Evolutionary conservation across 2,797 vertebrate genomes (phyloP).

Genomic region (Paguma larvata): DNA sequence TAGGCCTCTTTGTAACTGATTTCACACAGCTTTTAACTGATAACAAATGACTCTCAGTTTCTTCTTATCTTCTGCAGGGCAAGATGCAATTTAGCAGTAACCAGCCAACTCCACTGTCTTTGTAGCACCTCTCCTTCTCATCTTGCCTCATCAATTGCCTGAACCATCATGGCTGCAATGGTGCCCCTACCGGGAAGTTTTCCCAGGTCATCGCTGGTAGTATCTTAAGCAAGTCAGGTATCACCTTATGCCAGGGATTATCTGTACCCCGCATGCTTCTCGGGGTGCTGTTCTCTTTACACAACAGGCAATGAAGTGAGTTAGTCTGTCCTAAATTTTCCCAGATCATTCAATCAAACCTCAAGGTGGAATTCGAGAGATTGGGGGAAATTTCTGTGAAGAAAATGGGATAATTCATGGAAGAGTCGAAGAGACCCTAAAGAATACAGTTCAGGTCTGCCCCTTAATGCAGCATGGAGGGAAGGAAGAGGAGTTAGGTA

Average conservation of each 20-base stretch:
- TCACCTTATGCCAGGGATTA: neutral
- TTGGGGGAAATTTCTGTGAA: neutral
- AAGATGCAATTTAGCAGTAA: neutral
- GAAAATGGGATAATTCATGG: neutral
- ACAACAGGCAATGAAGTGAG: neutral
- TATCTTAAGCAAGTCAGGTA: neutral
- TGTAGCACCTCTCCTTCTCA: neutral
- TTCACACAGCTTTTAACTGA: neutral
- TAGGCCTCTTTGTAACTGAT: neutral
- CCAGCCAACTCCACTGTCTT: neutral
- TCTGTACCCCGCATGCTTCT: neutral
- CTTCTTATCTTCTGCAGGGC: neutral
- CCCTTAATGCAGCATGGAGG: neutral
- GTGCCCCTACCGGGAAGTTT: neutral
- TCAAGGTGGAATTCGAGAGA: neutral
- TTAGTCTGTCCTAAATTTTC: neutral
- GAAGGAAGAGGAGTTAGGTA: neutral
- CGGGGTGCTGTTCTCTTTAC: neutral
- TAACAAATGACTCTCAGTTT: neutral
- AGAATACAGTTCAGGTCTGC: neutral
- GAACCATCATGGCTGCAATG: neutral
- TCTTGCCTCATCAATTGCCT: neutral
- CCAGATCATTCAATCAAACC: neutral
- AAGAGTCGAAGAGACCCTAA: neutral
- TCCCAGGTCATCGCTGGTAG: neutral